Percentiles rank a stretch among this genome's conserved stretches.
Conservation (phyloP, 1,140 invertebrate genomes). For the Cotesia chilonis region DNA sequence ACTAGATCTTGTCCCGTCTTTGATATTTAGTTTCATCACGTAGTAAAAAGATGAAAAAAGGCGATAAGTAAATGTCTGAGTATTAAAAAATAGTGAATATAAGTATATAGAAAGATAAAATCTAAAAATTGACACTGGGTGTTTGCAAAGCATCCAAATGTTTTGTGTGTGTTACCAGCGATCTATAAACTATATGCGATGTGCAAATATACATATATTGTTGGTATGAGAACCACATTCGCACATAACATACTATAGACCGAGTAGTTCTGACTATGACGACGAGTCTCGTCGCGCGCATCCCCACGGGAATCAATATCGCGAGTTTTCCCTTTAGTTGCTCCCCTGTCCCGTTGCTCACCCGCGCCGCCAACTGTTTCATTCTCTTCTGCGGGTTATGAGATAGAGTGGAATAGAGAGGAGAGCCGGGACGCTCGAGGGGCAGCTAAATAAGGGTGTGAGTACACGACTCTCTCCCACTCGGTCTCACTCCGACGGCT, state of each 20-base stretch:
- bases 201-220: slow-evolving; percentile 32
- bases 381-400: slow-evolving; percentile 30
- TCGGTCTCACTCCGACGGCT: slow-evolving; percentile 39
- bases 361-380: slow-evolving; percentile 21
- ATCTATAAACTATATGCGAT: not conserved
- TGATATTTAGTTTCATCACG: not conserved
- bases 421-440: not conserved
- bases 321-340: slow-evolving; percentile 50
- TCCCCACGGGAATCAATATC: slow-evolving; percentile 66
- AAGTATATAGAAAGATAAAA: not conserved
- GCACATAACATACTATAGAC: slow-evolving; percentile 14
- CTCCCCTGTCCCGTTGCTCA: slow-evolving; percentile 29
- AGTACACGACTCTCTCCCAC: slow-evolving; percentile 15
- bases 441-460: not conserved
- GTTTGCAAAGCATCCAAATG: slow-evolving; percentile 18
- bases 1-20: slow-evolving; percentile 3
- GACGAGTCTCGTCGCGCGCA: slow-evolving; percentile 56
- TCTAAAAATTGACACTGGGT: slow-evolving; percentile 1
- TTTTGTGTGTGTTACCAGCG: not conserved
- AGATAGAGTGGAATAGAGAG: not conserved
- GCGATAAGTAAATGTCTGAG: not conserved
- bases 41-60: too few relatives aligned
- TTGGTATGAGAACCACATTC: slow-evolving; percentile 31
- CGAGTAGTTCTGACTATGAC: slow-evolving; percentile 38
- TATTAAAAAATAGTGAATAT: not conserved